Evolutionary conservation across 2,888 invertebrate genomes (phyloP), one percentile per base, ranked within the genome.

Genomic region (Dasypogon diadema): DNA sequence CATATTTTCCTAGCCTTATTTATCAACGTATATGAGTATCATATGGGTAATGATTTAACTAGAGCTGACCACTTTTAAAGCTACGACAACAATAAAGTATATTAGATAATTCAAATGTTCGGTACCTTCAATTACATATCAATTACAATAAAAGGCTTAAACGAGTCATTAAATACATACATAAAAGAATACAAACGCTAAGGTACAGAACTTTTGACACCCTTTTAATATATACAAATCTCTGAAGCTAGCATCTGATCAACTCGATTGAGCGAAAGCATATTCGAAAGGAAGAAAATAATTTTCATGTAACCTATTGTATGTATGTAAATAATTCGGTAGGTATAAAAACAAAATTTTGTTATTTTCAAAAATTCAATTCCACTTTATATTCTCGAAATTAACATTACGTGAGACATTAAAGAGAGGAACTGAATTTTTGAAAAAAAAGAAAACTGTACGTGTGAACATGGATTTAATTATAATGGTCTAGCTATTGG

Each of bases 401-500:
- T n/a, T n/a, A n/a, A n/a, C n/a, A n/a, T n/a, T n/a, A n/a, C n/a
- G n/a, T n/a, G n/a, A n/a, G n/a, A n/a, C n/a, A n/a, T n/a, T n/a
- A n/a, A n/a, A n/a, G n/a, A n/a, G n/a, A n/a, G n/a, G n/a, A n/a
- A 48, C n/a, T 14, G 48, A 48, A 16, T 48, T 48, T 8, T 21
- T 51, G 51, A 21, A 65, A 26, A 24, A 21, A 12, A 18, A 21
- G 48, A 26, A 24, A 21, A 12, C 10, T 22, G 6, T 30, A 58
- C 16, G 24, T 37, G 22, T 65, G 14, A 65, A 48, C 5, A 65
- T 48, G 65, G 21, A 46, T 65, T 22, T 42, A 22, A 42, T n/a
- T 21, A 37, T 22, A 46, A 51, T 42, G 10, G 12, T 21, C 65
- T 65, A 65, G 37, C 24, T 65, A 42, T 46, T 21, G 46, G 56